Percentiles rank a stretch among this genome's conserved stretches.
phyloP scores from a whole-genome alignment of 2,113 vertebrate species.

The Malurus melanocephalus region DNA sequence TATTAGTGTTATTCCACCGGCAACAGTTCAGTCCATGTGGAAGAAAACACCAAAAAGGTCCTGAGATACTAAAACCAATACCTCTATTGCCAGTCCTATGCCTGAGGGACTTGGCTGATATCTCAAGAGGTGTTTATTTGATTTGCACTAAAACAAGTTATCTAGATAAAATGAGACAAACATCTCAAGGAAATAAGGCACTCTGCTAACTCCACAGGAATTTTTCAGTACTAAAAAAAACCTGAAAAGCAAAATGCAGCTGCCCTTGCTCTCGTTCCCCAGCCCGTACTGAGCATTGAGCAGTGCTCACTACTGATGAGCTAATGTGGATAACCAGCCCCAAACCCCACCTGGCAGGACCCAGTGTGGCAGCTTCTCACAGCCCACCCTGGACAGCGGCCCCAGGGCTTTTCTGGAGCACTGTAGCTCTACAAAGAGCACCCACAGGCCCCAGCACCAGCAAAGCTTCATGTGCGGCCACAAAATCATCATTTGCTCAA shows the following conservation, averaged over 20 bases:
- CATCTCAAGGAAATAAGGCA: not conserved
- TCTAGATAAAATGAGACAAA: not conserved
- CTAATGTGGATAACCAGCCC: not conserved
- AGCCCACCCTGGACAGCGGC: fast-evolving
- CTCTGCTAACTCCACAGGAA: not conserved
- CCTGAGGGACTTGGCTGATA: not conserved
- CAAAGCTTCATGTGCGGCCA: not conserved
- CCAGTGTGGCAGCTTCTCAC: not conserved
- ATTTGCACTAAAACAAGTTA: not conserved
- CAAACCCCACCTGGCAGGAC: not conserved
- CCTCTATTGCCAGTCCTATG: not conserved
- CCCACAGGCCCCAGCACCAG: fast-evolving
- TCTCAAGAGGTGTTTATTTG: not conserved
- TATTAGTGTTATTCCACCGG: not conserved
- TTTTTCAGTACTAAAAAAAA: not conserved
- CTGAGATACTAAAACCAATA: not conserved
- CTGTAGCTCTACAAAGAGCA: fast-evolving
- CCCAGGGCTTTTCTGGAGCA: not conserved
- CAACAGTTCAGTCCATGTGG: not conserved
- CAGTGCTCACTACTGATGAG: not conserved
- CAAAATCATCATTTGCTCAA: not conserved
- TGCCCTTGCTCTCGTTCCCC: not conserved
- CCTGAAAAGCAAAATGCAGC: not conserved
- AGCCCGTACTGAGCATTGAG: not conserved
- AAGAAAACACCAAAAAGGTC: not conserved